Evolutionary conservation across 2,888 invertebrate genomes (phyloP), one percentile per base, ranked within the genome.

Genomic region (Melinaea menophilus): DNA sequence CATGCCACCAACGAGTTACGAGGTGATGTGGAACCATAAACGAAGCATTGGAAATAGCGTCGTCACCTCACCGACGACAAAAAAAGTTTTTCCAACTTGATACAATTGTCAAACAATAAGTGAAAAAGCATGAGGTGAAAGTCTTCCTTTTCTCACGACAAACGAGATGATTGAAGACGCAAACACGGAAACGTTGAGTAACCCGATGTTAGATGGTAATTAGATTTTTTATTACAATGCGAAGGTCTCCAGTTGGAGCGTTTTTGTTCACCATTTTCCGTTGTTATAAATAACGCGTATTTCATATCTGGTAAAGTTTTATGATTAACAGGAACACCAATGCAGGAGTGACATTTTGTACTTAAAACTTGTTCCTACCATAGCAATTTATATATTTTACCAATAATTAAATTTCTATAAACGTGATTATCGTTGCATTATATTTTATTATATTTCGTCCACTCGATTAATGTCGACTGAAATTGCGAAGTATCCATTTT

Each of bases 111-210:
- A 69, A 72, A 74, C 73, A 73, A 72, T 67, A 72, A 70, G 70
- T 69, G 67, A 75, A 80, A 79, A 79, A 79, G 74, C 73, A 73
- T 78, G 78, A 76, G 76, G 83, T 79, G 87, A 86, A 88, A 88
- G 87, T 79, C 72, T 77, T 75, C 83, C 82, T 82, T 82, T 85
- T 86, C 87, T 82, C 86, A 87, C 85, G 74, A 73, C 76, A 75
- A 73, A 76, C 70, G 71, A 73, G 72, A 76, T 75, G 75, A 78
- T 78, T 76, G 78, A 75, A 76, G 73, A 70, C 72, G 71, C 77
- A 80, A 76, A 78, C 79, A 78, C 71, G 71, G 71, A 69, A 69
- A 71, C 62, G 67, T 68, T 69, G 62, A 65, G 69, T 70, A 70
- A 72, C 66, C 65, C 47, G 63, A 67, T 66, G 67, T 59, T 55